Base-by-base conservation (phyloP, 1,140 invertebrate species). In the Zaprionus taronus region DNA sequence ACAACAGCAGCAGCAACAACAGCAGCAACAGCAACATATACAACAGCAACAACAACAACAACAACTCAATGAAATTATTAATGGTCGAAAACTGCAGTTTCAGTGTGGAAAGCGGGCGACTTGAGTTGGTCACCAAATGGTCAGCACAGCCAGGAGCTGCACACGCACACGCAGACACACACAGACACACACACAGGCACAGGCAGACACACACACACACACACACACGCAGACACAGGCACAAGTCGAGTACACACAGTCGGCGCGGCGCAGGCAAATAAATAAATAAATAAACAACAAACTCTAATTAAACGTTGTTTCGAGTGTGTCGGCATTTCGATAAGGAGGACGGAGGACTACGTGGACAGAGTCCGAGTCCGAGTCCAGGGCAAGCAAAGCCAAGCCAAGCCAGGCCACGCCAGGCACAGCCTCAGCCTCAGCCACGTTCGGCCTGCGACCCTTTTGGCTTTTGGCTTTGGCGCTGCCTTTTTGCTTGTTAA, bases 221-320 rank as follows among this genome's bases (percentile, higher is more conserved):
- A 36, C 36, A 65, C 61, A 53, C 41, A 57, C 15, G 38, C 28
- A 36, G 26, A 65, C 61, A 64, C 57, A 34, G 34, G 31, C 49
- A 36, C 20, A 31, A 28, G 15, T 5, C 14, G 15, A 22, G 57
- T 47, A 17, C 38, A 41, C 38, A 41, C 38, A 41, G 38, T 41
- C 14, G 72, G 64, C 26, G 28, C 12, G 31, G 49, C 24, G 70
- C 55, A 89, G 81, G 71, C 63, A 89, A 85, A 76, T 86, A 85
- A 86, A 86, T 86, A 84, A 84, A 84, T 84, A 86, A 87, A 79
- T 89, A 87, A 87, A 79, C 81, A 87, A 84, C 74, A 89, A 89
- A 90, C 85, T 89, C 84, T 89, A 89, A 89, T 89, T 89, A 89
- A 89, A 90, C 85, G 84, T 70, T 71, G 85, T 76, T 79, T 55